Percentiles rank a stretch among this genome's conserved stretches.
Conservation (phyloP, 2,888 invertebrate genomes). For the Drosophila histrio region DNA sequence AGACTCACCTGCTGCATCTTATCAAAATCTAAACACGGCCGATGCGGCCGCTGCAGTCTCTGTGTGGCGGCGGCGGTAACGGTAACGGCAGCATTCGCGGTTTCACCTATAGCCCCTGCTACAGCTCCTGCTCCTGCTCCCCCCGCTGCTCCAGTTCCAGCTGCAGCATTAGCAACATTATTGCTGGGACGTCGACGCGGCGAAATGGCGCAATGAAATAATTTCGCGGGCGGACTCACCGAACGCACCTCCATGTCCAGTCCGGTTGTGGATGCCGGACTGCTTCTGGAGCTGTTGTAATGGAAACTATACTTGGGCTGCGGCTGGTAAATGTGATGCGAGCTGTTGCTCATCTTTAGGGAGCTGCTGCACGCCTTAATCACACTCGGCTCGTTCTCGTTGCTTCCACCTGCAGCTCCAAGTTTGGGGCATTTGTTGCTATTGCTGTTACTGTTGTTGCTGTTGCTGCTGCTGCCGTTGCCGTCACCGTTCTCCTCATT, state of each 20-base stretch:
- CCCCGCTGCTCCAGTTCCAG: conserved; percentile 11
- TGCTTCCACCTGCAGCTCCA: conserved; percentile 38
- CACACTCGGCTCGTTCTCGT: conserved; percentile 73
- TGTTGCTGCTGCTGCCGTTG: conserved; percentile 40
- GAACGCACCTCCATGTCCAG: conserved; percentile 84
- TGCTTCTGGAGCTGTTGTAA: conserved; percentile 83
- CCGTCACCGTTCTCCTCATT: conserved; percentile 82
- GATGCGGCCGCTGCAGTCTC: conserved; percentile 87
- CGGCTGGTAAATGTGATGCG: conserved; percentile 83
- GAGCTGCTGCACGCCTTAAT: conserved; percentile 80
- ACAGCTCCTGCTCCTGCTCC: conserved; percentile 6
- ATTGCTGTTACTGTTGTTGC: conserved; percentile 33
- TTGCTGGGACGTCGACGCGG: conserved; percentile 86
- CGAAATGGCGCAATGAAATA: conserved; percentile 87
- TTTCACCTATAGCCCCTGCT: conserved; percentile 20
- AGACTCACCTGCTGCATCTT: conserved; percentile 96
- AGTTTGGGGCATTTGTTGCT: conserved; percentile 57
- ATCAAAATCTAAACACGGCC: conserved; percentile 97
- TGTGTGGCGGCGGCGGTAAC: conserved; percentile 78
- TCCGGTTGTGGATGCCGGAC: conserved; percentile 83
- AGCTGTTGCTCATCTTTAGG: conserved; percentile 83
- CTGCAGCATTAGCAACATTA: conserved; percentile 40
- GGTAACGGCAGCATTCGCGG: conserved; percentile 38
- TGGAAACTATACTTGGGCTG: conserved; percentile 84
- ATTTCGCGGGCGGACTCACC: conserved; percentile 85